Percentiles rank a stretch among this genome's conserved stretches.
These are phyloP conservation scores for Amia ocellicauda DNA, from an alignment of 2,113 vertebrate species.

Conservation along the genomic window DNA sequence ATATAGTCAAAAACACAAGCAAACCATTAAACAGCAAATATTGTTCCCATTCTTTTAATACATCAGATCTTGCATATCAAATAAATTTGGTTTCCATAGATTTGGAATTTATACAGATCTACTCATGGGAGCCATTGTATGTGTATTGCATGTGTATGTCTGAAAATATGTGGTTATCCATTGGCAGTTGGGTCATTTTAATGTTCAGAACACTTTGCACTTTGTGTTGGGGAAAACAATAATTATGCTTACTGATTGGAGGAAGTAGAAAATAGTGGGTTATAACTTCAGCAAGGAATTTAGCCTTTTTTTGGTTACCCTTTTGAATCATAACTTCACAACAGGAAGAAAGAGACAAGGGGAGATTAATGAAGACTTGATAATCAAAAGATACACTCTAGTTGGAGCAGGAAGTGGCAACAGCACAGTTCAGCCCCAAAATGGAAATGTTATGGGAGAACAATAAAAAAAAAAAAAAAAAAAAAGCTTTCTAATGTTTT, in stretches of 20 bases:
- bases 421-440: not conserved
- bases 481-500: not conserved
- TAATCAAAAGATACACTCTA: not conserved
- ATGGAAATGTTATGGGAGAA: not conserved
- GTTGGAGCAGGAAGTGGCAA: constrained; percentile 1
- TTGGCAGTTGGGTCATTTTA: too few species aligned
- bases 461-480: not conserved
- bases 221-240: too few species aligned
- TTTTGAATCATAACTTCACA: not conserved
- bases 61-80: too few species aligned
- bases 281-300: constrained; percentile 2
- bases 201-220: too few species aligned
- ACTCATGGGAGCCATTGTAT: too few species aligned
- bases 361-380: constrained; percentile 3
- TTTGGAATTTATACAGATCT: too few species aligned
- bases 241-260: not conserved
- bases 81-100: too few species aligned
- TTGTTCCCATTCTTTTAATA: too few species aligned
- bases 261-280: not conserved
- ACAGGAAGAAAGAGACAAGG: constrained; percentile 5
- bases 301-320: constrained; percentile 8
- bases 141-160: too few species aligned
- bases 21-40: too few species aligned
- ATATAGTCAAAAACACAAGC: too few species aligned
- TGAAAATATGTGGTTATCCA: too few species aligned